Evolutionary conservation across 1,140 invertebrate genomes (phyloP), one percentile per base, ranked within the genome.

Genomic region (Zaprionus africanus): DNA sequence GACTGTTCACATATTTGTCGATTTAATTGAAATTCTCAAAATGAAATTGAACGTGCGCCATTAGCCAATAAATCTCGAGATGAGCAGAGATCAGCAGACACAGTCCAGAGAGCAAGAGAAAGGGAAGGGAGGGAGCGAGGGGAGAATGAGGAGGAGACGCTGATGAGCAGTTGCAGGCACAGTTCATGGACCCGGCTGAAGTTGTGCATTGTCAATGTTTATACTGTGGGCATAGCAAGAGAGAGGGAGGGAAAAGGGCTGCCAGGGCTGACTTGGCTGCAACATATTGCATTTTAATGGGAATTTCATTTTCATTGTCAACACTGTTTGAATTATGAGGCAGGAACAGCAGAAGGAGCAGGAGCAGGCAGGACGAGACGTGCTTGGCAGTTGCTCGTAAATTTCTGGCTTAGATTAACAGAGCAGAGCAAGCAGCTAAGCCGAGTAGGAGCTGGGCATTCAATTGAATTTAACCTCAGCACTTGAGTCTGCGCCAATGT

Each of bases 201-300:
- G 43, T 54, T 76, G 60, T 41, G 70, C 57, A 69, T 79, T 84
- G 69, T 74, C 75, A 77, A 74, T 80, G 75, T 80, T 80, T 82
- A 82, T 86, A 74, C 83, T 81, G 71, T 65, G 62, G 58, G 68
- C 68, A 65, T 71, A 72, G 49, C 71, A 76, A 17, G 49, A 38
- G 11, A 22, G 13, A 4, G 5, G 17, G 13, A n/a, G 28, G 12
- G 22, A 28, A 38, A n/a, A 6, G 41, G 41, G 6, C 17, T 43
- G 17, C 28, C 28, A 19, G n/a, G 58, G 12, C 49, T 19, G 66
- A 43, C 38, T 46, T 51, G 54, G 70, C 84, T 87, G 81, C 85
- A 90, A 88, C 85, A 88, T 88, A 88, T 88, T 88, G 84, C 84
- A 88, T 88, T 88, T 90, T 88, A 88, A 88, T 88, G 84, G 84